Conservation (phyloP, 2,797 vertebrate genomes). For the Pangasius djambal region DNA sequence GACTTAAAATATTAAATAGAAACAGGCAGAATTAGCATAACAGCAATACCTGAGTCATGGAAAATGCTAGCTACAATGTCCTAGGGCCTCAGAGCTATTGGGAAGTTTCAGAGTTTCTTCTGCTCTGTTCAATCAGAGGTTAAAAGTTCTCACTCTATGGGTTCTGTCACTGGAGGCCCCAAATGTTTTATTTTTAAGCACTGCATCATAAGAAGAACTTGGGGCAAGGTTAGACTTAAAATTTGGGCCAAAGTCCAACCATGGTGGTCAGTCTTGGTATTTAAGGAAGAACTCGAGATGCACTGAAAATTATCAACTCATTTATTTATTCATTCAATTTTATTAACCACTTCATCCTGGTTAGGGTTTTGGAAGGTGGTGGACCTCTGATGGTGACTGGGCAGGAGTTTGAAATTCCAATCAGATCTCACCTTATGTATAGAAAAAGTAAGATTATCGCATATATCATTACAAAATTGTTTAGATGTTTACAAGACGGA, state of each 20-base stretch:
- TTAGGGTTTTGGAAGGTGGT: neutral
- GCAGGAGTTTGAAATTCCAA: neutral
- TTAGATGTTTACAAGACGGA: neutral
- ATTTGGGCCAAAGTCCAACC: too few species aligned
- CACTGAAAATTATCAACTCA: neutral
- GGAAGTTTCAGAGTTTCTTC: neutral
- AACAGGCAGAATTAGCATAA: slow-evolving; percentile 17
- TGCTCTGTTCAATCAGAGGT: neutral
- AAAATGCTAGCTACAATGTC: neutral
- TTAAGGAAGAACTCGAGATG: neutral
- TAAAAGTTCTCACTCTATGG: neutral
- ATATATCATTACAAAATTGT: neutral
- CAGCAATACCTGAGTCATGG: neutral
- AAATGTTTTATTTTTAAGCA: neutral
- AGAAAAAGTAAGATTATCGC: neutral
- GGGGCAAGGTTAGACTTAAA: neutral
- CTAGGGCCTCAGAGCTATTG: neutral
- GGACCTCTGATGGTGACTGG: neutral
- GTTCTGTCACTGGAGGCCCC: neutral
- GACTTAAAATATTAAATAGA: slow-evolving; percentile 34
- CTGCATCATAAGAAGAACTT: neutral
- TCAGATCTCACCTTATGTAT: neutral
- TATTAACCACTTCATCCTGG: neutral
- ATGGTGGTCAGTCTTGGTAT: neutral
- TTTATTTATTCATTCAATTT: neutral